These are phyloP conservation scores for Myripristis jacobus DNA, from an alignment of 2,797 vertebrate species.

Conservation along the genomic window DNA sequence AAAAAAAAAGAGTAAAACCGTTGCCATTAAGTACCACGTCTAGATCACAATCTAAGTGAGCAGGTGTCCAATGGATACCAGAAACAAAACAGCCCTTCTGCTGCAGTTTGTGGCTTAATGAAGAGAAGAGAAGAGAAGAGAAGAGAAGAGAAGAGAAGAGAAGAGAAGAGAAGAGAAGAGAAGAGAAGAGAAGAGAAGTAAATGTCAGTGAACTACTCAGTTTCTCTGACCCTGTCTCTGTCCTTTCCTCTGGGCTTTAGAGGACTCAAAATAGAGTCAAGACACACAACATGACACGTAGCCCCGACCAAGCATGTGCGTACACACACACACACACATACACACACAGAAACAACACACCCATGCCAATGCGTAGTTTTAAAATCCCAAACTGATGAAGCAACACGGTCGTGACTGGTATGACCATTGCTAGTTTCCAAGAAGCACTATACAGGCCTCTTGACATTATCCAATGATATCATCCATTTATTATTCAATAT, in stretches of 20 bases:
- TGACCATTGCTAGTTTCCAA: too few species aligned
- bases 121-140: too few species aligned
- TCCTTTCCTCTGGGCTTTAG: conserved; percentile 67
- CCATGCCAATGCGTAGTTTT: neutral
- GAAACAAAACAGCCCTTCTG: too few species aligned
- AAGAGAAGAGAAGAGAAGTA: conserved; percentile 38
- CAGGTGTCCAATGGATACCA: too few species aligned
- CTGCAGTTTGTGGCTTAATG: too few species aligned
- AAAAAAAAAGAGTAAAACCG: neutral
- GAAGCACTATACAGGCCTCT: too few species aligned
- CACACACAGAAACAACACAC: neutral
- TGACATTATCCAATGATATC: too few species aligned
- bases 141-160: neutral
- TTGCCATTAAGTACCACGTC: neutral
- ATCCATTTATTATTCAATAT: too few species aligned
- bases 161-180: neutral
- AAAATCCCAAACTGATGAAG: neutral
- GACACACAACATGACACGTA: conserved; percentile 68
- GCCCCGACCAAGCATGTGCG: conserved; percentile 25
- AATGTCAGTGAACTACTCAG: conserved; percentile 79
- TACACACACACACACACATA: conserved; percentile 20
- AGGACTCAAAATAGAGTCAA: conserved; percentile 76
- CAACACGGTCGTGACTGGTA: neutral
- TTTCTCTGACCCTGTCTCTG: conserved; percentile 70
- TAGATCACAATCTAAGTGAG: too few species aligned